Base-by-base conservation (phyloP, 2,888 invertebrate species). In the Osmoderma eremita region DNA sequence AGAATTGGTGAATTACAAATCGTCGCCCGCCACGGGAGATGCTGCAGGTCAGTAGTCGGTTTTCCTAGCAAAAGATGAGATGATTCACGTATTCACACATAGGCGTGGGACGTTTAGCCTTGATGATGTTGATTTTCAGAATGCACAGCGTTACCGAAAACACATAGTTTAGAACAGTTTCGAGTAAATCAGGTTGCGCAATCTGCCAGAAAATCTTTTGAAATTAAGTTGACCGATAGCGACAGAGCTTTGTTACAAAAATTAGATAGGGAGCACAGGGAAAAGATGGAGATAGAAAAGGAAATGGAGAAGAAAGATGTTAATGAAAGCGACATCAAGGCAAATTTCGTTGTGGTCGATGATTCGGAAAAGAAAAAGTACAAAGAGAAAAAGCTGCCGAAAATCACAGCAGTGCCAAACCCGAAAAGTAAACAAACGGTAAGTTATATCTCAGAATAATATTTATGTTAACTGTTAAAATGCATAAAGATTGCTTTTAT, bases 1-100 rank as follows among this genome's bases (percentile, higher is more conserved):
- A 71, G 87, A 89, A 71, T 90, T 90, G 74, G 75, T 86, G 17
- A 79, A 80, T 70, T 77, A 82, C 69, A 74, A 30, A 30, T 30
- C 74, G 66, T 62, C 75, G 36, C 8, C 8, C 18, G 20, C 48
- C n/a, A 13, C 65, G 8, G 22, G 15, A 22, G 41, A 30, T 41
- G 24, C 18, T 20, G 49, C 49, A 66, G 65, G 65, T 66, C 61
- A 66, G 65, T 66, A 49, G n/a, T 17, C 24, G 13, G 56, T 36
- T 61, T 48, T 30, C 58, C 10, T 30, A 6, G 45, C n/a, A 42
- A 41, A 41, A n/a, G 13, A 13, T 6, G 15, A 17, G 58, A 45
- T 45, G 58, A 61, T 36, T 61, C 58, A 42, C 20, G 41, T 22
- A 42, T 51, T 53, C 18, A 13, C 30, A 41, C 18, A 22, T 54